Conservation (phyloP, 1,140 invertebrate genomes). For the Lepidurus apus region DNA sequence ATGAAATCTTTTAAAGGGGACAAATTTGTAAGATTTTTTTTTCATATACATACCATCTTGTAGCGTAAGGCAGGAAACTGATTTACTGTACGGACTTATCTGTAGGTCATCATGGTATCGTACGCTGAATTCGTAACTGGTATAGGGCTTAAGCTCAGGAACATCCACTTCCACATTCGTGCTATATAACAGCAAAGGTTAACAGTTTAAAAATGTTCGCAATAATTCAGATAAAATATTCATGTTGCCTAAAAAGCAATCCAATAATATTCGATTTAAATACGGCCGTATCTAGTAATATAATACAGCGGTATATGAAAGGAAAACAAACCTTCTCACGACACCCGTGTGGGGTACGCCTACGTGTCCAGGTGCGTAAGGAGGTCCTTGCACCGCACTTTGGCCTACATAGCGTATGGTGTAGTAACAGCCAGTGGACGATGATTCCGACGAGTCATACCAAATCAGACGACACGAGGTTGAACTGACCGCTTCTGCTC, state of each 20-base stretch:
- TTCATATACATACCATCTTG: conserved; percentile 17
- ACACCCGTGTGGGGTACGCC: background rate
- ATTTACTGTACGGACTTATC: conserved; percentile 30
- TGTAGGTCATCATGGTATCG: conserved; percentile 30
- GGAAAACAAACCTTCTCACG: background rate
- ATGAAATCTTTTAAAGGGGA: no score
- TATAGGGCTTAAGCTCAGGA: conserved; percentile 53
- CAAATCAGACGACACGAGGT: conserved; percentile 50
- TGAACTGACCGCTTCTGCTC: conserved; percentile 49
- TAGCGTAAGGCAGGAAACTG: conserved; percentile 15
- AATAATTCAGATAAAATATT: no score
- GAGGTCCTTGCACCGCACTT: background rate
- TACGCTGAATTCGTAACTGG: conserved; percentile 57
- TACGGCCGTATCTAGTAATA: no score
- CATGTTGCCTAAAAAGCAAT: no score
- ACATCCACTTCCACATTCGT: conserved; percentile 48
- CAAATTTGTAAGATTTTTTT: no score
- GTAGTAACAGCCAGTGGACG: conserved; percentile 44
- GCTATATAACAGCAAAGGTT: conserved; percentile 38
- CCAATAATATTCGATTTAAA: no score
- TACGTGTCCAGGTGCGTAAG: background rate
- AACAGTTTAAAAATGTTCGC: no score
- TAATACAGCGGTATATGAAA: conserved; percentile 14
- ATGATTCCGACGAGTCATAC: conserved; percentile 40
- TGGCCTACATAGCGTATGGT: conserved; percentile 48